Evolutionary conservation across 2,797 vertebrate genomes (phyloP).

Genomic region (Anabacerthia variegaticeps): DNA sequence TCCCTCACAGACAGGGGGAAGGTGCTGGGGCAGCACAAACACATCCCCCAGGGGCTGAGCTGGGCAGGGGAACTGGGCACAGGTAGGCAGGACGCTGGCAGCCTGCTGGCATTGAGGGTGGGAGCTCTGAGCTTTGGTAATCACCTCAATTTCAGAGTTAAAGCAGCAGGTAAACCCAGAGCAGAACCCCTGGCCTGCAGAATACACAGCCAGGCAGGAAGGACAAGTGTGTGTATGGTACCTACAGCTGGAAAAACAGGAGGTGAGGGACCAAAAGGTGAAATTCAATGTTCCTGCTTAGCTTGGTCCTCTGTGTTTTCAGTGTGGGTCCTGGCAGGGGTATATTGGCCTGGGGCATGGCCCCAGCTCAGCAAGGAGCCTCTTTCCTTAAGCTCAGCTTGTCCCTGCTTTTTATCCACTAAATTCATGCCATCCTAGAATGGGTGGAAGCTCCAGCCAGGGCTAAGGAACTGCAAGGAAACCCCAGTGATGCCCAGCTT

Average conservation of each 20-base stretch:
- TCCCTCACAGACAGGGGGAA: neutral
- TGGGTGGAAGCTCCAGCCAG: neutral
- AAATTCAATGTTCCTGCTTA: neutral
- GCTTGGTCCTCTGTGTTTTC: neutral
- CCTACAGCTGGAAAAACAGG: rapidly evolving
- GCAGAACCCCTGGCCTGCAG: neutral
- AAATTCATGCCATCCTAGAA: neutral
- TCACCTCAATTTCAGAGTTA: neutral
- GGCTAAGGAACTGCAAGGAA: neutral
- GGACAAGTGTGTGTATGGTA: neutral
- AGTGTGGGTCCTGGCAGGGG: neutral
- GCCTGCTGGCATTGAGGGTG: neutral
- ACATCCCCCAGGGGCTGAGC: neutral
- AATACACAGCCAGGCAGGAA: neutral
- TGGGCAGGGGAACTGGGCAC: neutral
- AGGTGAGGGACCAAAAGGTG: neutral
- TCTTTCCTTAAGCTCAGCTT: neutral
- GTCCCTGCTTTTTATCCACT: neutral
- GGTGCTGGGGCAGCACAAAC: neutral
- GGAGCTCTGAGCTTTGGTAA: neutral
- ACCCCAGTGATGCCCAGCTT: neutral
- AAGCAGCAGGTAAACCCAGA: neutral
- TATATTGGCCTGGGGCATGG: rapidly evolving
- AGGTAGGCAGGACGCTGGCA: neutral
- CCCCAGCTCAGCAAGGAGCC: neutral